A percentile compares a stretch with the other conserved stretches of the same genome.
Evolutionary conservation across 2,888 invertebrate species (phyloP).

Genomic region (Tetragnatha montana): DNA sequence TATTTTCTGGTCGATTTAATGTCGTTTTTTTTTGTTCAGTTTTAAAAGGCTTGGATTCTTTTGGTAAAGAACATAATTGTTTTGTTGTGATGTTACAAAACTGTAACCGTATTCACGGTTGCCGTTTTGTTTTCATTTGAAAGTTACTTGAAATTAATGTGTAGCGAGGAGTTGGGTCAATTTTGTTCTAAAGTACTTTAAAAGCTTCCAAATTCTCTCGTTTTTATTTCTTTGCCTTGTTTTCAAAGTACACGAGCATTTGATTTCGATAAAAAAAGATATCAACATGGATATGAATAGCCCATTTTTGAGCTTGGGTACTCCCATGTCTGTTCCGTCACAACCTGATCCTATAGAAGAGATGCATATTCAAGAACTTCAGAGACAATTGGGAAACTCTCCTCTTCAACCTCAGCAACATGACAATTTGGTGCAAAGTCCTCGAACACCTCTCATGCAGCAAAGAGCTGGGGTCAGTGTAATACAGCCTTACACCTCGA

Average conservation of each 20-base stretch:
- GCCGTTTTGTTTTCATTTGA: background rate
- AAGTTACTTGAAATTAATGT: no score
- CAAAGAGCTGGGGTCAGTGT: conserved; percentile 68
- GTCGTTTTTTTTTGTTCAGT: no score
- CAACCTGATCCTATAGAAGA: conserved; percentile 72
- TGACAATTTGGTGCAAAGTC: conserved; percentile 55
- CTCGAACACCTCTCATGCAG: conserved; percentile 44
- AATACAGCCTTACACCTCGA: conserved; percentile 65
- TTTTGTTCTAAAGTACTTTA: no score
- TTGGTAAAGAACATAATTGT: no score
- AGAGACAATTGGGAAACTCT: conserved; percentile 72
- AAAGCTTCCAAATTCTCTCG: background rate
- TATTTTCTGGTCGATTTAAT: no score
- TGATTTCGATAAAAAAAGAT: no score
- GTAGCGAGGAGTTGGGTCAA: no score
- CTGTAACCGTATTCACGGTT: background rate
- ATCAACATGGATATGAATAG: conserved; percentile 62
- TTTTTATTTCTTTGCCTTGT: background rate
- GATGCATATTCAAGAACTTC: conserved; percentile 72
- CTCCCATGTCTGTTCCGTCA: conserved; percentile 66
- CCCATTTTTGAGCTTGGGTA: conserved; percentile 68
- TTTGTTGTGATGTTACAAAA: no score
- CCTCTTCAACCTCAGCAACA: conserved; percentile 72
- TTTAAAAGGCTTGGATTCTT: no score
- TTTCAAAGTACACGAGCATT: no score